Conservation (phyloP, 2,797 vertebrate genomes). For the Toxotes lorentzi region DNA sequence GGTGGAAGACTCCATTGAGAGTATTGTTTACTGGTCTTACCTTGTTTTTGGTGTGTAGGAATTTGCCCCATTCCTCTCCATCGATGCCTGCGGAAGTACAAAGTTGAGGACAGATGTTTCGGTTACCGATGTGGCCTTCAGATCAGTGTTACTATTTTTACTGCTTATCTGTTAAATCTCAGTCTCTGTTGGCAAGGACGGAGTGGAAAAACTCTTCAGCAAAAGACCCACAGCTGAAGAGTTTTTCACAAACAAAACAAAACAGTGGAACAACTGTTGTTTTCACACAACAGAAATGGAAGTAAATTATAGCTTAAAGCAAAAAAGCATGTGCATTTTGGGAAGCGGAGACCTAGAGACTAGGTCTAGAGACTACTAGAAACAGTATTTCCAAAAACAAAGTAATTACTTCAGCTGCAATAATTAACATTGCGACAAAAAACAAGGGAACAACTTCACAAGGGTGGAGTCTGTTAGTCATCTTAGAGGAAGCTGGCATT, state of each 20-base stretch:
- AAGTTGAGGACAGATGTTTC: slow-evolving; percentile 42
- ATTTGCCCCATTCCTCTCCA: slow-evolving; percentile 98
- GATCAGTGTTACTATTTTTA: slow-evolving; percentile 50
- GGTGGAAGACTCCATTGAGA: neutral
- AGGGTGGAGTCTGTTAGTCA: slow-evolving; percentile 56
- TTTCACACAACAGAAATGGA: slow-evolving; percentile 39
- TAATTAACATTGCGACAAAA: slow-evolving; percentile 21
- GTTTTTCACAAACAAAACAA: slow-evolving; percentile 14
- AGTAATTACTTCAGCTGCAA: slow-evolving; percentile 11
- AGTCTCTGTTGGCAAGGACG: slow-evolving; percentile 43
- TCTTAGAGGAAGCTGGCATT: slow-evolving; percentile 24
- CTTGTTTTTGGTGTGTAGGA: slow-evolving; percentile 99
- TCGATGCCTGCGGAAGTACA: slow-evolving; percentile 88
- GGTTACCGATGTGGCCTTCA: slow-evolving; percentile 41
- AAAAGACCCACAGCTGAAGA: slow-evolving; percentile 45
- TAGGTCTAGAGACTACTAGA: neutral
- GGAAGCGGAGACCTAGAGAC: slow-evolving; percentile 24
- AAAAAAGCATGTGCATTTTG: slow-evolving; percentile 42
- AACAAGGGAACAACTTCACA: slow-evolving; percentile 22
- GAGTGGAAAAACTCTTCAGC: slow-evolving; percentile 55
- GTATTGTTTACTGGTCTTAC: slow-evolving; percentile 75
- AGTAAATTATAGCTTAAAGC: slow-evolving; percentile 40
- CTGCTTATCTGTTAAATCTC: slow-evolving; percentile 23
- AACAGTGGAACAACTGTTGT: slow-evolving; percentile 26
- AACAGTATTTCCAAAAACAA: slow-evolving; percentile 19